Evolutionary conservation across 2,797 vertebrate species (phyloP), one percentile per base, ranked within the genome.

Genomic region (Manis javanica): DNA sequence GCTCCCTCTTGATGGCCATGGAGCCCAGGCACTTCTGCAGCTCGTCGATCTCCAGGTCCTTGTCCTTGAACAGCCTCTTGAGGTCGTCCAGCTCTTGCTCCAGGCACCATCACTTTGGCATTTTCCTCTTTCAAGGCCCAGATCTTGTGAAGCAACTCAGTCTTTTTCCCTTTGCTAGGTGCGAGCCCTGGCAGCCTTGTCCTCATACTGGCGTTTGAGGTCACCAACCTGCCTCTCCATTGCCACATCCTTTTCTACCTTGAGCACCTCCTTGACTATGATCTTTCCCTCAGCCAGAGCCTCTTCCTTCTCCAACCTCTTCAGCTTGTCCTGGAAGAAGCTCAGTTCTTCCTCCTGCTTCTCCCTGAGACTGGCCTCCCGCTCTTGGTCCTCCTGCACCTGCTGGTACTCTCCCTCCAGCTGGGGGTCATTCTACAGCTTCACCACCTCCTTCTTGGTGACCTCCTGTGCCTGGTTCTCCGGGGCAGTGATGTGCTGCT

Each of bases 211-310:
- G 83, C 98, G 98, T 69, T 99, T 98, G 37, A 99, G 99, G 91
- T 99, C 99, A 0, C 99, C 98, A n/a, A 99, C 99, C 96, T 99
- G 99, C 91, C 99, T 99, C 98, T 99, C 99, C 0, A 98, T 98
- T 3, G 96, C 98, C 2, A 98, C 24, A 64, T 99, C 99, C 93
- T 99, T 99, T 98, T 99, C 99, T 31, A 99, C 99, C 97, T 99
- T 99, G 90, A 99, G 97, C 57, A 99, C 99, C 97, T 99, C 99
- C 97, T 99, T 99, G 97, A 99, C 99, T 0, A 99, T 99, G 97
- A 99, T 99, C 96, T 99, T 99, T 97, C 99, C 99, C 97, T 99
- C 99, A 0, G 99, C 99, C 34, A 99, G 99, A 92, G 99, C 98
- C 81, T 99, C 99, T 84, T 99, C 99, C 90, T 99, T 99, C 98